Evolutionary conservation across 37 sponge, comb jelly and placozoan species (phyloP), one percentile per base, ranked within the genome.

Genomic region (Halichondria panicea): DNA sequence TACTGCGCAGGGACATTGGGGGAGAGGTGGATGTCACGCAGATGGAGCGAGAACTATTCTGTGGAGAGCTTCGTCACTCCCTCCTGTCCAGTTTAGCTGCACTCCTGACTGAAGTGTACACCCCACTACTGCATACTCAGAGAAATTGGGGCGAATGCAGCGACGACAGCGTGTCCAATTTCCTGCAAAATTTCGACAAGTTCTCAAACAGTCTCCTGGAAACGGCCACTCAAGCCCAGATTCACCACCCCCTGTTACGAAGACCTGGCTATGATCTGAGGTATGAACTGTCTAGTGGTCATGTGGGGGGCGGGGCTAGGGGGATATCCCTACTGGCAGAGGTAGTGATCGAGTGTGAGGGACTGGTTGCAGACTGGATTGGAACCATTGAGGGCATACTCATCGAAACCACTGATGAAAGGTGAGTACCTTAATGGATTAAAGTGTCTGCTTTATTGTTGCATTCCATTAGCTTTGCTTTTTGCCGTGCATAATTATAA

Each of bases 31-130:
- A 78, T 12, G 43, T 72, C 42, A 24, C 50, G 7, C 63, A 76
- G 50, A 71, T 93, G 75, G 94, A 89, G 39, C 80, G 76, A 43
- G 91, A 90, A 52, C 74, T 93, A 4, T 84, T 66, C 32, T 93
- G 94, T 77, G 97, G 97, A 44, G 91, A 89, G 46, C 38, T 96
- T 3, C 72, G 72, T 0, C 83, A 86, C 74, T 95, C 96, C 38
- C 87, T 71, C 5, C 60, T 91, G 12, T 74, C 87, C 30, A 81
- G 81, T 21, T 74, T 95, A 31, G 81, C 85, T 0, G 36, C 80
- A 3, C 77, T 90, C 13, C 80, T 96, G 0, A 63, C 88, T 6
- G 94, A 92, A 45, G 91, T 84, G 46, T 93, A 83, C 38, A 36
- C 59, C 0, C 93, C 92, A 7, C 69, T 93, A 31, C 77, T 96